Percentiles rank a stretch among this genome's conserved stretches.
These are phyloP conservation scores for Echiichthys vipera DNA, from an alignment of 2,797 vertebrate species.

Conservation along the genomic window DNA sequence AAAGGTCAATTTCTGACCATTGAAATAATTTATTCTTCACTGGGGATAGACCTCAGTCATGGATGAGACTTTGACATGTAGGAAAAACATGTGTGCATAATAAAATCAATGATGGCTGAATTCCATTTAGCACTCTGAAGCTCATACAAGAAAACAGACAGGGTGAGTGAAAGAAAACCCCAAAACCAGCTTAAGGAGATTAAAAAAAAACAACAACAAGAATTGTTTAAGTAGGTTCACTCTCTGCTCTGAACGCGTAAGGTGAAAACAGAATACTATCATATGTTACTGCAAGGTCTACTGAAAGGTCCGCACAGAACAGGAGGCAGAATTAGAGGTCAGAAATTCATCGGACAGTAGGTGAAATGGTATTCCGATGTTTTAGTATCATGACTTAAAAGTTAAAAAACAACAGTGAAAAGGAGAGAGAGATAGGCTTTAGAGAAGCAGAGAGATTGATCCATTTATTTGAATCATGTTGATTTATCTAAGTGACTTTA, in stretches of 20 bases:
- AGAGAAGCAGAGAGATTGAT: neutral
- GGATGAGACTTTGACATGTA: too few species aligned
- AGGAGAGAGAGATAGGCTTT: neutral
- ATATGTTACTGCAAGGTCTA: neutral
- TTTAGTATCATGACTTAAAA: neutral
- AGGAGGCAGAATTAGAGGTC: neutral
- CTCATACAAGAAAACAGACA: neutral
- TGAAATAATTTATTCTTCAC: neutral
- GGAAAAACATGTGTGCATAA: neutral
- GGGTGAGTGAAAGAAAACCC: neutral
- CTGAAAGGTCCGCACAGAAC: neutral
- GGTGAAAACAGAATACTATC: neutral
- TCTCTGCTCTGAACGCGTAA: neutral
- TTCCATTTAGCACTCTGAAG: neutral
- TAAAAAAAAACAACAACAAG: too few species aligned
- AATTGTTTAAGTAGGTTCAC: neutral
- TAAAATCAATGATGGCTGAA: neutral
- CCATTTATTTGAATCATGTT: slow-evolving; percentile 7
- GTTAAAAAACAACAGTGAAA: neutral
- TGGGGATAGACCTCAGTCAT: neutral
- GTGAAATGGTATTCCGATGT: neutral
- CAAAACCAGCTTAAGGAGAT: neutral
- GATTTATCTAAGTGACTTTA: slow-evolving; percentile 11
- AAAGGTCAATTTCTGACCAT: neutral
- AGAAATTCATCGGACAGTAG: neutral